Evolutionary conservation across 2,888 invertebrate genomes (phyloP).

Genomic region (Timema podura): DNA sequence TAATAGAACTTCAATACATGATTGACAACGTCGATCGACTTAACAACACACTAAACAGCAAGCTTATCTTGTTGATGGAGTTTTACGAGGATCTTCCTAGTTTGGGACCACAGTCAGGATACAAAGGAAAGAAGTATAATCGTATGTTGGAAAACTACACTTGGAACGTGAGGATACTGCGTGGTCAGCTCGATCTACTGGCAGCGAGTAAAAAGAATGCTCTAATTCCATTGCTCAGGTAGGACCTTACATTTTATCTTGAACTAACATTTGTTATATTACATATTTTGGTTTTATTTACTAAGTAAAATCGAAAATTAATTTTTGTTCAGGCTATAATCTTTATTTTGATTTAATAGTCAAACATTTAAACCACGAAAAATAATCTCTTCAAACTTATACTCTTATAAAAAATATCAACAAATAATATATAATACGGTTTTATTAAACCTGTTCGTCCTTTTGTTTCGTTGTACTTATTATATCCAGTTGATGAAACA

Average conservation of each 20-base stretch:
- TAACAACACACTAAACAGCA: slow-evolving; percentile 33
- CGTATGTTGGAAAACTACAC: slow-evolving; percentile 50
- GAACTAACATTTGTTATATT: no score
- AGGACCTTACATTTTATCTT: slow-evolving; percentile 13
- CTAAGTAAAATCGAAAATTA: no score
- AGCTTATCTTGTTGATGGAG: slow-evolving; percentile 30
- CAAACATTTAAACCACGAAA: no score
- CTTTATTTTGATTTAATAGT: no score
- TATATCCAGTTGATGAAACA: no score
- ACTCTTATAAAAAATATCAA: no score
- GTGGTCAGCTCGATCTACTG: slow-evolving; percentile 51
- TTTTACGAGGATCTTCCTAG: slow-evolving; percentile 42
- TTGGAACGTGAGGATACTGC: slow-evolving; percentile 53
- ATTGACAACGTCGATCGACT: slow-evolving; percentile 32
- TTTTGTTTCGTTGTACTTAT: no score
- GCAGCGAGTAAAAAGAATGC: slow-evolving; percentile 49
- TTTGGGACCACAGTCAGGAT: slow-evolving; percentile 45
- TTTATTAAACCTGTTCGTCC: no score
- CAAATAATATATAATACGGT: no score
- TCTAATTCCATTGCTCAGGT: slow-evolving; percentile 51
- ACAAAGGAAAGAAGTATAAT: slow-evolving; percentile 48
- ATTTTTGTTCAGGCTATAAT: no score
- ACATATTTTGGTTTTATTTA: no score
- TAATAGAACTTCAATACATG: slow-evolving; percentile 33
- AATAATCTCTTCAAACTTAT: no score